These are phyloP conservation scores for Dromococcyx pavoninus DNA, from an alignment of 2,797 vertebrate species.

Conservation along the genomic window DNA sequence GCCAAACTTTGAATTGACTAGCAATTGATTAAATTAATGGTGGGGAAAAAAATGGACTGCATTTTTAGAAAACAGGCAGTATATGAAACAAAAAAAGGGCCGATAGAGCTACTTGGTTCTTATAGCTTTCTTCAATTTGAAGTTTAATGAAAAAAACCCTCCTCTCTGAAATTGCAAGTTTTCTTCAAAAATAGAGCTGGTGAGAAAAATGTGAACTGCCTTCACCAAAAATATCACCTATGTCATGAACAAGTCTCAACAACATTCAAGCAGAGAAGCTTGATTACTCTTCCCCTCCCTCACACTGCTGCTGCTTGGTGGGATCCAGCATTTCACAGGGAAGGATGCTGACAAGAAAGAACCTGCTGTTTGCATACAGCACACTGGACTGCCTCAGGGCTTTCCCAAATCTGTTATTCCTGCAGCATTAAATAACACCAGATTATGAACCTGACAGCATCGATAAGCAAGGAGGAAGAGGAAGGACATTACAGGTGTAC, in stretches of 20 bases:
- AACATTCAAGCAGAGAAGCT: neutral
- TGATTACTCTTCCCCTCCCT: neutral
- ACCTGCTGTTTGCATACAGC: neutral
- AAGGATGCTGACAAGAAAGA: neutral
- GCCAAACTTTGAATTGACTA: neutral
- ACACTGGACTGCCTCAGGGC: neutral
- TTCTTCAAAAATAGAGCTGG: conserved; percentile 42
- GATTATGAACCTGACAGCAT: neutral
- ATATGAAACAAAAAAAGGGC: neutral
- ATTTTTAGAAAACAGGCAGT: neutral
- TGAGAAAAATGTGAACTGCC: conserved; percentile 34
- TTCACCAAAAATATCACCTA: conserved; percentile 29
- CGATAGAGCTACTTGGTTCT: neutral
- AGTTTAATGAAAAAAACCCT: neutral
- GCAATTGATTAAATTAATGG: neutral
- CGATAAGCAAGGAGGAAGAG: neutral
- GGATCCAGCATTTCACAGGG: neutral
- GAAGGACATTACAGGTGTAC: neutral
- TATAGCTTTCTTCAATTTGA: neutral
- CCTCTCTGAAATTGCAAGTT: conserved; percentile 6
- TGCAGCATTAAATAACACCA: neutral
- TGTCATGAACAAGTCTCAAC: neutral
- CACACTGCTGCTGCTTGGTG: neutral
- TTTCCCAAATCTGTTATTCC: neutral
- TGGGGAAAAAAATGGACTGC: neutral